Percentiles rank a stretch among this genome's conserved stretches.
Evolutionary conservation across 1,140 invertebrate species (phyloP).

Genomic region (Neodiprion virginianus): DNA sequence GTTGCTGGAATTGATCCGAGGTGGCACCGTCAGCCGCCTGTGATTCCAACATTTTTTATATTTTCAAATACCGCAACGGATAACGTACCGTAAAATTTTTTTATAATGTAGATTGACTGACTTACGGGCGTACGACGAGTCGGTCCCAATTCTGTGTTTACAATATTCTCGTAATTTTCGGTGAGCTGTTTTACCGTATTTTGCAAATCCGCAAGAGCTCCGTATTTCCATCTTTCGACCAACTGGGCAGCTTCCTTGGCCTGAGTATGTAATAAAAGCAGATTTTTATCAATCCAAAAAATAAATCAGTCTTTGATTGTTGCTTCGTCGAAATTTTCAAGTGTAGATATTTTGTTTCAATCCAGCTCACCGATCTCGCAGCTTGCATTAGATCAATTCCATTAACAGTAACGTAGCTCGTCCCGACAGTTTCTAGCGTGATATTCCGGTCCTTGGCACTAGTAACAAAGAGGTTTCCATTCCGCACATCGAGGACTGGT

Average conservation of each 20-base stretch:
- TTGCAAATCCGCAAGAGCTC: conserved; percentile 26
- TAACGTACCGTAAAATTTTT: no score
- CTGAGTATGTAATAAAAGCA: conserved; percentile 27
- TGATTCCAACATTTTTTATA: neutral
- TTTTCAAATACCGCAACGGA: no score
- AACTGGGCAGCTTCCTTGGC: conserved; percentile 51
- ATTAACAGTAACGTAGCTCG: conserved; percentile 68
- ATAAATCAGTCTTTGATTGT: neutral
- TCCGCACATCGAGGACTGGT: conserved; percentile 67
- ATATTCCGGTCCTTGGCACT: conserved; percentile 71
- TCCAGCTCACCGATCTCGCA: conserved; percentile 51
- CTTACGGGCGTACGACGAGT: no score
- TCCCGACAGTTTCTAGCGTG: conserved; percentile 67
- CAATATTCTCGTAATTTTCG: neutral
- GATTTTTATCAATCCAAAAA: conserved; percentile 16
- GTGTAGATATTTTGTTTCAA: conserved; percentile 25
- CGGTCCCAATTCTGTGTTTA: no score
- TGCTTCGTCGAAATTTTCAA: neutral
- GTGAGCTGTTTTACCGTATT: conserved; percentile 19
- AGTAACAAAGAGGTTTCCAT: conserved; percentile 71
- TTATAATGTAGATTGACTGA: no score
- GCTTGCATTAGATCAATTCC: conserved; percentile 65
- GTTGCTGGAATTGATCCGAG: conserved; percentile 17
- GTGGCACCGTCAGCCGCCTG: neutral
- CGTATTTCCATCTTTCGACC: conserved; percentile 55